These are phyloP conservation scores for Sebastes flavidus DNA, from an alignment of 2,797 vertebrate species.

Conservation along the genomic window DNA sequence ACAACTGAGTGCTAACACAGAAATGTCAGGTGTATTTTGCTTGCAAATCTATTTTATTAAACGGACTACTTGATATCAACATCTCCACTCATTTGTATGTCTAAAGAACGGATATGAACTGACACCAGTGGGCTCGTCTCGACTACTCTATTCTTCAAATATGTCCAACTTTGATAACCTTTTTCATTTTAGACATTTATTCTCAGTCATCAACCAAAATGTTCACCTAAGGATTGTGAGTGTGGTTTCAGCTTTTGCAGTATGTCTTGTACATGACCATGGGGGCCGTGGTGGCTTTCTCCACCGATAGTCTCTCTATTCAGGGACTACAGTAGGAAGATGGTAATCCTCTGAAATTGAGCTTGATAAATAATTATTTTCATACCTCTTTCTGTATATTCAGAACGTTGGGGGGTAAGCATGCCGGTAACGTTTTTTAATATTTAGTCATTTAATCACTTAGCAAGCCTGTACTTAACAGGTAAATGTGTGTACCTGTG, in stretches of 20 bases:
- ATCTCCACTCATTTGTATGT: slow-evolving; percentile 11
- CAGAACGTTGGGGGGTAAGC: no score
- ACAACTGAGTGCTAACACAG: slow-evolving; percentile 29
- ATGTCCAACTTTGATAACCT: not conserved
- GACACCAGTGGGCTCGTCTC: not conserved
- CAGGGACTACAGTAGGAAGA: no score
- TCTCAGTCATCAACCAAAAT: not conserved
- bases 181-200: not conserved
- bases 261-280: not conserved
- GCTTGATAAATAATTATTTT: no score
- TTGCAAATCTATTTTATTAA: slow-evolving; percentile 85
- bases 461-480: no score
- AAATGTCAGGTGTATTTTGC: slow-evolving; percentile 73
- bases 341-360: no score
- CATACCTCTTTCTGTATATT: no score
- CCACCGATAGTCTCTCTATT: not conserved
- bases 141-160: not conserved
- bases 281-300: not conserved
- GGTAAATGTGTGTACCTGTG: no score
- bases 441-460: no score
- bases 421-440: no score
- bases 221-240: not conserved
- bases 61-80: slow-evolving; percentile 71
- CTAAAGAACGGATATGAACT: not conserved
- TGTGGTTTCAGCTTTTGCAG: not conserved